Evolutionary conservation across 2,797 vertebrate species (phyloP).

Genomic region (Dipus sagitta): DNA sequence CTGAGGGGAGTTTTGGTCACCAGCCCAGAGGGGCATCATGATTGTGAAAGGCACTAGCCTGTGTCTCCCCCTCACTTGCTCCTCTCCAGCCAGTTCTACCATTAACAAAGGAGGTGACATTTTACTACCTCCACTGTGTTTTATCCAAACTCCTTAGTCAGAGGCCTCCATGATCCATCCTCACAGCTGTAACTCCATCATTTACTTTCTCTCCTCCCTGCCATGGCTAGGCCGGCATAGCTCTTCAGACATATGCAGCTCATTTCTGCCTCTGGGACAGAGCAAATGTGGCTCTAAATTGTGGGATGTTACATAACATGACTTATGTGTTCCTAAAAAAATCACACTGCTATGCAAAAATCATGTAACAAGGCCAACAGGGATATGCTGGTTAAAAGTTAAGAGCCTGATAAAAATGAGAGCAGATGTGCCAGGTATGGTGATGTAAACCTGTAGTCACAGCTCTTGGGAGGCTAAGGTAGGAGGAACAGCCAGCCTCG

Average conservation of each 20-base stretch:
- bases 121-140: not conserved
- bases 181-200: not conserved
- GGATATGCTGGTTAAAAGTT: not conserved
- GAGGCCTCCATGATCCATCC: not conserved
- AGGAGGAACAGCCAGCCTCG: not conserved
- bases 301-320: not conserved
- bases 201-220: not conserved
- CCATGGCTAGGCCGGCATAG: not conserved
- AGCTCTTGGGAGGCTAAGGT: not conserved
- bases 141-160: not conserved
- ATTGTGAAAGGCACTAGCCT: rapidly evolving
- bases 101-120: not conserved
- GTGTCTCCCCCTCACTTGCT: not conserved
- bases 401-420: not conserved
- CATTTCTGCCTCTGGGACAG: not conserved
- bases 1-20: not conserved
- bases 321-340: not conserved
- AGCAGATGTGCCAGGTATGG: not conserved
- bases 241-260: not conserved
- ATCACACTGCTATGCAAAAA: not conserved
- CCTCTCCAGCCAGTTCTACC: not conserved
- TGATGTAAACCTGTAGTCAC: not conserved
- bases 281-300: not conserved
- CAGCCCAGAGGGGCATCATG: not conserved
- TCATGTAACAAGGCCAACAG: not conserved